phyloP scores from a whole-genome alignment of 53 echinoderm and acorn worm genomes.

The Arbacia lixula region DNA sequence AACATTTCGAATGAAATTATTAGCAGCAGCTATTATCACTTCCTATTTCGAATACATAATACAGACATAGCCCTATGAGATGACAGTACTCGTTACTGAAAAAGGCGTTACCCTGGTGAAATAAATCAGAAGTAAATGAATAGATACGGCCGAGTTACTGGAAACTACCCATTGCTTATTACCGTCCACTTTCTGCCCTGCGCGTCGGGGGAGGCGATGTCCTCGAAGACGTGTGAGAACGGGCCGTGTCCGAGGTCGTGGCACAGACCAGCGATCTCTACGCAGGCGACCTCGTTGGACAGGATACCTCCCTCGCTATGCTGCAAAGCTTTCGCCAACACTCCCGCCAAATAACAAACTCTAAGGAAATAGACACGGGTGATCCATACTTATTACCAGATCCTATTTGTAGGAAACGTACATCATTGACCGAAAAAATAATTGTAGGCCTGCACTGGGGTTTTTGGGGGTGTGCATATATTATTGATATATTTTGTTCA shows the following conservation, averaged over 20 bases:
- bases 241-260: slow-evolving; percentile 41
- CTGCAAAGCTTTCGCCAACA: background rate
- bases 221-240: slow-evolving; percentile 18
- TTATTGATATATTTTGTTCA: too few relatives aligned
- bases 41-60: too few relatives aligned
- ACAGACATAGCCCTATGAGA: too few relatives aligned
- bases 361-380: background rate
- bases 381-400: too few relatives aligned
- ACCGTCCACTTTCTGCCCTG: slow-evolving; percentile 23
- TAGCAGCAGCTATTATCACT: too few relatives aligned
- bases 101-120: too few relatives aligned
- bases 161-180: background rate
- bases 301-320: background rate
- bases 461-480: too few relatives aligned
- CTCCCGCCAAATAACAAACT: slow-evolving; percentile 13
- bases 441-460: too few relatives aligned
- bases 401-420: too few relatives aligned
- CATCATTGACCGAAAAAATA: background rate
- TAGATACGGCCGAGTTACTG: too few relatives aligned
- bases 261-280: slow-evolving; percentile 32
- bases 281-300: background rate
- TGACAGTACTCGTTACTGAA: too few relatives aligned
- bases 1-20: too few relatives aligned
- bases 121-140: background rate
- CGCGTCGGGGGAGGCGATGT: background rate